Conservation (phyloP, 2,113 vertebrate genomes). For the Chionis minor region DNA sequence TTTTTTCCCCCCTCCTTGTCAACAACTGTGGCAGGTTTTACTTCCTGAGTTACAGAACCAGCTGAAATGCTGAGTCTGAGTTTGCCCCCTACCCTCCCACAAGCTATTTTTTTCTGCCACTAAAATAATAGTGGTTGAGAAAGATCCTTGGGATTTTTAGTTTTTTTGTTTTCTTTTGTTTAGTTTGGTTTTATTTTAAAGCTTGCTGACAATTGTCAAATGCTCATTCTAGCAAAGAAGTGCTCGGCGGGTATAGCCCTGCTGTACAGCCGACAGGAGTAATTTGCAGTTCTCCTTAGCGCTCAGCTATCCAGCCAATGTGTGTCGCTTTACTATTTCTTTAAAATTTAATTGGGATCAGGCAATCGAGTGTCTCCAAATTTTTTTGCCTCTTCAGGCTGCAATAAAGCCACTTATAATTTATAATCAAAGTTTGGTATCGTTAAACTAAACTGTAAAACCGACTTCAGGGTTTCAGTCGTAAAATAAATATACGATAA, state of each 20-base stretch:
- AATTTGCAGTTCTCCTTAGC: slow-evolving; percentile 24
- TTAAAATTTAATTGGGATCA: slow-evolving; percentile 71
- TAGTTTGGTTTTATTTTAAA: slow-evolving; percentile 42
- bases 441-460: slow-evolving; percentile 71
- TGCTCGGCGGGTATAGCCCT: background rate
- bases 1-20: background rate
- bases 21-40: background rate
- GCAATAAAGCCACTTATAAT: slow-evolving; percentile 59
- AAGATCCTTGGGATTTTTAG: background rate
- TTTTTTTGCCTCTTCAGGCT: slow-evolving; percentile 26
- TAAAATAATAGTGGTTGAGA: slow-evolving; percentile 23
- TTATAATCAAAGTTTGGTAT: slow-evolving; percentile 75
- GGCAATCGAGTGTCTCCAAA: slow-evolving; percentile 11
- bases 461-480: slow-evolving; percentile 53
- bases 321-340: slow-evolving; percentile 59
- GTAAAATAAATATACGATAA: slow-evolving; percentile 63
- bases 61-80: slow-evolving; percentile 9
- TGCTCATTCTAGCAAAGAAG: slow-evolving; percentile 18
- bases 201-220: slow-evolving; percentile 49
- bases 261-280: background rate
- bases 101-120: background rate
- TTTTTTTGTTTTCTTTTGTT: background rate
- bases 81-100: slow-evolving; percentile 3
- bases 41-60: slow-evolving; percentile 1
- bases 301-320: background rate